Base-by-base conservation (phyloP, 2,888 invertebrate species). In the Eudemis profundana region DNA sequence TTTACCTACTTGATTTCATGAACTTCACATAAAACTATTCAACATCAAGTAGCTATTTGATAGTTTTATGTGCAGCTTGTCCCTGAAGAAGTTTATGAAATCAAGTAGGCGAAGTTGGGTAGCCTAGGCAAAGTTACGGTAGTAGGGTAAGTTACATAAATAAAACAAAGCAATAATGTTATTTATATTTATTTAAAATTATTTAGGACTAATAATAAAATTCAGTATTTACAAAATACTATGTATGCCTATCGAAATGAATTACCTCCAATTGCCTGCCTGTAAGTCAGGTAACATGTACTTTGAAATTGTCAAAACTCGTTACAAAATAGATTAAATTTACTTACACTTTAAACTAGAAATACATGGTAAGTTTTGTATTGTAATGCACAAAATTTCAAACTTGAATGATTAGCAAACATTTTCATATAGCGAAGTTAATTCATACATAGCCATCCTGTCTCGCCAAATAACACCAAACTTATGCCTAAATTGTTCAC, bases 191-290 rank as follows among this genome's bases (percentile, higher is more conserved):
- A 82, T 83, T 84, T 72, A 72, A 70, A 71, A 73, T 85, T 85
- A 88, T 89, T 89, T 89, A 86, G 87, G 86, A 83, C 77, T 77
- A 84, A 80, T 76, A 80, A 86, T 78, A 83, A 51, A 77, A 84
- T 83, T 81, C 78, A 82, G 83, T 90, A 89, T 89, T 88, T 90
- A 90, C 89, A 89, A 85, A 82, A 83, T 83, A 83, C 82, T 81
- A 79, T 78, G 79, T 82, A 84, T 74, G 75, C 78, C 77, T 82
- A 81, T 73, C 70, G 68, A 74, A 76, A 75, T 79, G 76, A 77
- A 71, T 69, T 72, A 74, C 76, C 74, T 74, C 73, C 38, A 40
- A 64, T 42, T 50, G 49, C 29, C 56, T 17, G 36, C 50, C 59
- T 40, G 54, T 59, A 50, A 59, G 33, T 51, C 57, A 64, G 59